phyloP scores from a whole-genome alignment of 2,797 vertebrate species.

The Bucorvus abyssinicus region DNA sequence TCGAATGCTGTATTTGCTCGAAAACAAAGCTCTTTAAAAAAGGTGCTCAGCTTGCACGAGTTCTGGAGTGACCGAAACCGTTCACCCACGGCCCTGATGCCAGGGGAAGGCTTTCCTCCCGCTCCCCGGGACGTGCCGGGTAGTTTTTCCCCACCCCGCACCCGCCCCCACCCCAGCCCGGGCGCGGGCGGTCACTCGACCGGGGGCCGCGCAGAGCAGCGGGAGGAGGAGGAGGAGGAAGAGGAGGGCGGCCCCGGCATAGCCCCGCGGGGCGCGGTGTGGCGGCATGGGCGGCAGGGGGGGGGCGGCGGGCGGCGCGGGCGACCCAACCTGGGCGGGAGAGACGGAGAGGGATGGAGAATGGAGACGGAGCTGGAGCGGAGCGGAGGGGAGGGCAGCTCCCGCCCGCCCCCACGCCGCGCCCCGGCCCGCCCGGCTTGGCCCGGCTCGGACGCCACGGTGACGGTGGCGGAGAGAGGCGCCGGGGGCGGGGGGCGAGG shows the following conservation, averaged over 20 bases:
- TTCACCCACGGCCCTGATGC: neutral
- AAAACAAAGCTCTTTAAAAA: neutral
- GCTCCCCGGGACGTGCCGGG: rapidly evolving
- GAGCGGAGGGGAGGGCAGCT: neutral
- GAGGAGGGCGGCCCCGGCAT: slow-evolving; percentile 8
- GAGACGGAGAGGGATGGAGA: neutral
- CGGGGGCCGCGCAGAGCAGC: slow-evolving; percentile 66
- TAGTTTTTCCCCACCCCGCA: rapidly evolving
- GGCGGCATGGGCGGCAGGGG: neutral
- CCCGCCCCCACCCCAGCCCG: neutral
- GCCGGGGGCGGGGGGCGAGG: neutral
- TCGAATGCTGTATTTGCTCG: rapidly evolving
- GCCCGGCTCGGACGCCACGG: neutral
- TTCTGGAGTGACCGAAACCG: neutral
- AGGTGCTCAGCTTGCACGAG: neutral
- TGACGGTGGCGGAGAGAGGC: neutral
- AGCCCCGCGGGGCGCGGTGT: neutral
- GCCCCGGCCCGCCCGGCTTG: too few species aligned
- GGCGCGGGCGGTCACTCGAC: slow-evolving; percentile 45
- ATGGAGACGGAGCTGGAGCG: neutral
- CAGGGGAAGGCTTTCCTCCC: neutral
- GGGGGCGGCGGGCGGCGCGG: neutral
- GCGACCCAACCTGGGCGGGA: neutral
- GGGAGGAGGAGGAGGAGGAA: slow-evolving; percentile 49
- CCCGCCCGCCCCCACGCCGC: neutral